Evolutionary conservation across 2,113 vertebrate species (phyloP).

Genomic region (Synodontis membranacea): DNA sequence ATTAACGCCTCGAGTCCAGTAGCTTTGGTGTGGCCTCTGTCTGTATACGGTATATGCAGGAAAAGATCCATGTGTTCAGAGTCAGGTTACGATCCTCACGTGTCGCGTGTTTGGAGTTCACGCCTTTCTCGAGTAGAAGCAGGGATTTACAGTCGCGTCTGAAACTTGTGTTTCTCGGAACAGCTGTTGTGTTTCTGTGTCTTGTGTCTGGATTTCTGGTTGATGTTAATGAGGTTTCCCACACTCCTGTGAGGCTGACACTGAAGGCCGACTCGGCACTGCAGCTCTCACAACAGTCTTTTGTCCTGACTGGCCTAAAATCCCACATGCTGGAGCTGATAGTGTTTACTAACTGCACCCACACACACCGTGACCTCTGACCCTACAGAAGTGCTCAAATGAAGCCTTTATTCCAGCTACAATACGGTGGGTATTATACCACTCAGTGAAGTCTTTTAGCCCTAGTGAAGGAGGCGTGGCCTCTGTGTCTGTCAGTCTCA

Average conservation of each 20-base stretch:
- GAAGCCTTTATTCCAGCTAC: background rate
- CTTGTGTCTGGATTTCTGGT: background rate
- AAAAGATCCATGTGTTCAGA: no score
- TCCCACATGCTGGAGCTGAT: background rate
- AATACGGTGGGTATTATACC: background rate
- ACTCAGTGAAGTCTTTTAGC: background rate
- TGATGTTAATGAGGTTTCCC: background rate
- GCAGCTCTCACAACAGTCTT: background rate
- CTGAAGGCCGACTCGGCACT: background rate
- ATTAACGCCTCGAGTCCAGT: background rate
- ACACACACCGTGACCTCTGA: background rate
- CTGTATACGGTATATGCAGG: no score
- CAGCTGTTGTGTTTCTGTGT: background rate
- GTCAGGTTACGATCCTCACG: no score
- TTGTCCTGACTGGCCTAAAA: background rate
- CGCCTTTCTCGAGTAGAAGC: no score
- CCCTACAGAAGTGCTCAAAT: background rate
- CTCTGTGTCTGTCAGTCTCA: background rate
- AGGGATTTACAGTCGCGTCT: no score
- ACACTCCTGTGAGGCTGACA: background rate
- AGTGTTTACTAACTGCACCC: slow-evolving; percentile 1
- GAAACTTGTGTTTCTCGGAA: background rate
- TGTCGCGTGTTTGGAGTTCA: background rate
- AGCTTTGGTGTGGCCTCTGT: background rate
- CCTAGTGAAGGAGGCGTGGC: background rate